These are phyloP conservation scores for Myzus persicae DNA, from an alignment of 1,140 invertebrate species.

Conservation along the genomic window DNA sequence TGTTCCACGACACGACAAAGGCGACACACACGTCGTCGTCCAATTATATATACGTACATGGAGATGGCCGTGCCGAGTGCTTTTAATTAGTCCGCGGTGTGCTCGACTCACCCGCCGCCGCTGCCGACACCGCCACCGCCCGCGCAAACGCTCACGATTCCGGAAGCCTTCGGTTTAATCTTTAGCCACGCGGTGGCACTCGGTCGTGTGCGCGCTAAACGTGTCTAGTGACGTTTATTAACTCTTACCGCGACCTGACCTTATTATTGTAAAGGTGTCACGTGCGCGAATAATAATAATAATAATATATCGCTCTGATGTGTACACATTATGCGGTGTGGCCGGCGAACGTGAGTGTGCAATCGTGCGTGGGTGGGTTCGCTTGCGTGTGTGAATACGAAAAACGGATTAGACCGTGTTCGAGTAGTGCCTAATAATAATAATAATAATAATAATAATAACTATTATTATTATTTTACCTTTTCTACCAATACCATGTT, in stretches of 20 bases:
- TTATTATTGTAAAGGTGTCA: constrained; percentile 41
- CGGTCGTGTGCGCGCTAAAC: constrained; percentile 36
- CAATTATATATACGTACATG: not conserved
- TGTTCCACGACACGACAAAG: not conserved
- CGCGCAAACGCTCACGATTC: not conserved
- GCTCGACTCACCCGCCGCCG: not conserved
- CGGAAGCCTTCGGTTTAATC: constrained; percentile 4
- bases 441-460: not conserved
- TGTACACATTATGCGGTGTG: not conserved
- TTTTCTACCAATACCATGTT: too few species aligned
- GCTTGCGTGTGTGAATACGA: not conserved
- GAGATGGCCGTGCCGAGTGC: not conserved
- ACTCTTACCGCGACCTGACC: constrained; percentile 1
- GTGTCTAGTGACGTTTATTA: constrained; percentile 43
- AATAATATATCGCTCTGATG: not conserved
- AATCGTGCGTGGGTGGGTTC: not conserved
- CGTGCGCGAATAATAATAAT: constrained; percentile 32
- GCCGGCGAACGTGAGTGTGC: not conserved
- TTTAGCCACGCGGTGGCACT: not conserved
- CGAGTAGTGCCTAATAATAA: not conserved
- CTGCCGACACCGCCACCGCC: too few species aligned
- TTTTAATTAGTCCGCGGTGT: not conserved
- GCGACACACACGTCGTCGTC: not conserved
- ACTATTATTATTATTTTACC: too few species aligned
- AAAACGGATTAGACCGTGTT: constrained; percentile 22